Evolutionary conservation across 30 jellyfish, hydroid and myxozoan species (phyloP).

Genomic region (Morbakka virulenta): DNA sequence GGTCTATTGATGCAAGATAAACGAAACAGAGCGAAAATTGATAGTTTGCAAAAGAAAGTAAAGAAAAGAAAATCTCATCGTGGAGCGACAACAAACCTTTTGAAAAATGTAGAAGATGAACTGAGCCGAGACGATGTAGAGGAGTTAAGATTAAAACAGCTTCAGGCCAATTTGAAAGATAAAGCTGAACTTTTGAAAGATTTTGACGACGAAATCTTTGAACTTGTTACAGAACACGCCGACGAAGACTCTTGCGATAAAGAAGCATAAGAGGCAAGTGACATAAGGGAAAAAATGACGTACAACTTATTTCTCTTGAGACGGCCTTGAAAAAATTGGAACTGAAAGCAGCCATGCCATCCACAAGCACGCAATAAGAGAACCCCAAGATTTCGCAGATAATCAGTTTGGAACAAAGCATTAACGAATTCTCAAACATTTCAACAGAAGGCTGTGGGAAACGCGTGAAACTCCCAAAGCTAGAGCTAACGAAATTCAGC

Average conservation of each 20-base stretch:
- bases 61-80: too few species aligned
- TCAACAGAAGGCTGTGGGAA: not conserved
- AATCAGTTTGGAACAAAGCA: not conserved
- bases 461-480: not conserved
- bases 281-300: not conserved
- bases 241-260: not conserved
- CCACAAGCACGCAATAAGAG: not conserved
- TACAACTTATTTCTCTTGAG: not conserved
- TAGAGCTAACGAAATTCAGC: not conserved
- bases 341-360: not conserved
- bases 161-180: not conserved
- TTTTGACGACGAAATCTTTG: not conserved
- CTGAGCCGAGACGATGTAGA: not conserved
- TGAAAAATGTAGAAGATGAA: not conserved
- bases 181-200: not conserved
- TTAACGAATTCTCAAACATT: not conserved
- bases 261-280: not conserved
- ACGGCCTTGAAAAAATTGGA: not conserved
- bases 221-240: not conserved
- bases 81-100: too few species aligned
- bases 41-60: not conserved
- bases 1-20: too few species aligned
- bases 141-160: not conserved
- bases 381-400: not conserved
- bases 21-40: too few species aligned